These are phyloP conservation scores for Macrophya alboannulata DNA, from an alignment of 2,888 invertebrate genomes.

Conservation along the genomic window DNA sequence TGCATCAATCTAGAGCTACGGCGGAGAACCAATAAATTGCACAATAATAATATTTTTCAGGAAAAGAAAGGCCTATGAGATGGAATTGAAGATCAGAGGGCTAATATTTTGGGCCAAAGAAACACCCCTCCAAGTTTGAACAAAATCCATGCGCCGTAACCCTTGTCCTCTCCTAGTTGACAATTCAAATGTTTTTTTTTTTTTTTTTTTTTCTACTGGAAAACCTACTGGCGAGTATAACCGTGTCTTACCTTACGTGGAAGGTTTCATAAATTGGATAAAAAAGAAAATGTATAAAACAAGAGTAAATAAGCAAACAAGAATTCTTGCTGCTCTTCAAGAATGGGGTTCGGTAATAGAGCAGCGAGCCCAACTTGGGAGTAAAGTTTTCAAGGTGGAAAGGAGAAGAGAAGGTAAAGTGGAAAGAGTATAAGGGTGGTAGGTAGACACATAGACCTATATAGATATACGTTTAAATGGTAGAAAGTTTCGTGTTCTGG, in stretches of 20 bases:
- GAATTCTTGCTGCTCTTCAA: background rate
- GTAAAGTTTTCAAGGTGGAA: conserved; percentile 7
- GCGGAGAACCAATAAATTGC: too few species aligned
- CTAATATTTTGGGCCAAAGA: too few species aligned
- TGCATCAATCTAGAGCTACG: too few species aligned
- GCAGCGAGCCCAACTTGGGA: background rate
- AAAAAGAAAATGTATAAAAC: background rate
- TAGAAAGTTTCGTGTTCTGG: conserved; percentile 29
- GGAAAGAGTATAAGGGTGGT: conserved; percentile 6
- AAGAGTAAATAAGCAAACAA: background rate
- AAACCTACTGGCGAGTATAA: too few species aligned
- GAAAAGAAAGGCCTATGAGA: too few species aligned
- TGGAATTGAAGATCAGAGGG: too few species aligned
- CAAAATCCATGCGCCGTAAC: too few species aligned
- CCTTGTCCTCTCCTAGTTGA: too few species aligned
- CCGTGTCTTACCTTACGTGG: background rate
- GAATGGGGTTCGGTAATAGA: conserved; percentile 22
- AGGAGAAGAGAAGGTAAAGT: conserved; percentile 15
- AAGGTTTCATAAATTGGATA: background rate
- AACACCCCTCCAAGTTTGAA: too few species aligned
- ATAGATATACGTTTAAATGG: background rate
- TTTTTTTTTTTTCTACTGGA: too few species aligned
- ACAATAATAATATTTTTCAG: too few species aligned
- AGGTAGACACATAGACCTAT: background rate
- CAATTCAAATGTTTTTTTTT: too few species aligned